Evolutionary conservation across 92 coral and sea anemone genomes (phyloP).

Genomic region (Heliopora coerulea): DNA sequence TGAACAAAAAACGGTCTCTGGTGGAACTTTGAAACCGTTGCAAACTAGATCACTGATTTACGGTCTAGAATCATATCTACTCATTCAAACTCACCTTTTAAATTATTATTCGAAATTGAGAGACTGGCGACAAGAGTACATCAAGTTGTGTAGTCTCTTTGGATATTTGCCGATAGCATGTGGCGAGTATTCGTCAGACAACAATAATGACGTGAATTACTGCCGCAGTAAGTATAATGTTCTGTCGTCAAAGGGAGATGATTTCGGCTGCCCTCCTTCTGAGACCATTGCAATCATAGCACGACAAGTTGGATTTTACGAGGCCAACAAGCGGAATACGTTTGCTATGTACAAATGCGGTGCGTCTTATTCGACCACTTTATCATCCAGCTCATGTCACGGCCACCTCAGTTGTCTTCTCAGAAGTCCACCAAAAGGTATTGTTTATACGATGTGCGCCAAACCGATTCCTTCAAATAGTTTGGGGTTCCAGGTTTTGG

Average conservation of each 20-base stretch:
- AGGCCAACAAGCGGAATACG: constrained; percentile 33
- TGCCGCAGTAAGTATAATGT: background rate
- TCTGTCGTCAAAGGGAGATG: background rate
- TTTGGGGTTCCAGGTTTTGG: constrained; percentile 18
- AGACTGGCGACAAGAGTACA: background rate
- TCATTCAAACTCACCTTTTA: background rate
- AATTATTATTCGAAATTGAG: background rate
- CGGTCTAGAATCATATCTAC: background rate
- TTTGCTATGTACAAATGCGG: constrained; percentile 50
- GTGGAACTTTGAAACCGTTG: background rate
- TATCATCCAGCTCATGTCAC: background rate
- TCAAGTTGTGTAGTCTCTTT: background rate
- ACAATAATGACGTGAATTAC: no score
- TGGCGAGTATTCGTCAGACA: background rate
- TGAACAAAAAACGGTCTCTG: background rate
- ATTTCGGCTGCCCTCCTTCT: constrained; percentile 21
- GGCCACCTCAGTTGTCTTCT: background rate
- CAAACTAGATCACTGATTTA: background rate
- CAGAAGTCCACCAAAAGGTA: no score
- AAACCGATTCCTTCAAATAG: background rate
- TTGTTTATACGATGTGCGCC: constrained; percentile 21
- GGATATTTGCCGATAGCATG: constrained; percentile 22
- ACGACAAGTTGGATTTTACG: constrained; percentile 38
- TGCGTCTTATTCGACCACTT: background rate
- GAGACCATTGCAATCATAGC: constrained; percentile 42